These are phyloP conservation scores for Musca domestica DNA, from an alignment of 1,140 invertebrate genomes.

Conservation along the genomic window DNA sequence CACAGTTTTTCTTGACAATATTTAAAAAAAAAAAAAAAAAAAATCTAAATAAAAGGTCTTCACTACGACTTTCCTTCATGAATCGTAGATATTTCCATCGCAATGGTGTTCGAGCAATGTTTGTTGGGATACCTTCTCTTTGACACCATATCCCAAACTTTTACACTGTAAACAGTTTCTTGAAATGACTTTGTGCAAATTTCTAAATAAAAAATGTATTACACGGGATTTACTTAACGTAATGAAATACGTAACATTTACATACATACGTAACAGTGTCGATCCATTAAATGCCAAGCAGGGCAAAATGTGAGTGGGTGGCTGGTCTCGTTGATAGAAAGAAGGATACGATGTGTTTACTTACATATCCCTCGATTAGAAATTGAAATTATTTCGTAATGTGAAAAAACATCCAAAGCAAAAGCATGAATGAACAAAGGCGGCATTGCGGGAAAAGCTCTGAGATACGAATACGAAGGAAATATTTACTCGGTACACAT, in stretches of 20 bases:
- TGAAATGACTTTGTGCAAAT: neutral
- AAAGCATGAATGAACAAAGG: neutral
- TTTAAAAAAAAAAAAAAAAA: no score
- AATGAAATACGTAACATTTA: neutral
- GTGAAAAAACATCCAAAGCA: neutral
- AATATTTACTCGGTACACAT: no score
- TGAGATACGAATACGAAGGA: no score
- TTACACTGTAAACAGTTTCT: no score
- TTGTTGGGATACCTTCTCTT: neutral
- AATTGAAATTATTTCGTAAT: constrained; percentile 10
- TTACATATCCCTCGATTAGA: neutral
- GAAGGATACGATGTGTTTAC: neutral
- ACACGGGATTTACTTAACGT: constrained; percentile 4
- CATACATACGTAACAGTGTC: constrained; percentile 2
- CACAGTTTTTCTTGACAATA: no score
- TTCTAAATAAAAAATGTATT: constrained; percentile 4
- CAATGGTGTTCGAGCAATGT: no score
- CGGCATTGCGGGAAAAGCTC: no score
- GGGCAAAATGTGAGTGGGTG: neutral
- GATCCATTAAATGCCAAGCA: neutral
- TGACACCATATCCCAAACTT: neutral
- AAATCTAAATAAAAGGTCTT: no score
- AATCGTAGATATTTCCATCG: no score
- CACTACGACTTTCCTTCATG: no score
- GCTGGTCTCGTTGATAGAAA: neutral